Evolutionary conservation across 92 coral and sea anemone genomes (phyloP).

Genomic region (Palythoa grandiflora): DNA sequence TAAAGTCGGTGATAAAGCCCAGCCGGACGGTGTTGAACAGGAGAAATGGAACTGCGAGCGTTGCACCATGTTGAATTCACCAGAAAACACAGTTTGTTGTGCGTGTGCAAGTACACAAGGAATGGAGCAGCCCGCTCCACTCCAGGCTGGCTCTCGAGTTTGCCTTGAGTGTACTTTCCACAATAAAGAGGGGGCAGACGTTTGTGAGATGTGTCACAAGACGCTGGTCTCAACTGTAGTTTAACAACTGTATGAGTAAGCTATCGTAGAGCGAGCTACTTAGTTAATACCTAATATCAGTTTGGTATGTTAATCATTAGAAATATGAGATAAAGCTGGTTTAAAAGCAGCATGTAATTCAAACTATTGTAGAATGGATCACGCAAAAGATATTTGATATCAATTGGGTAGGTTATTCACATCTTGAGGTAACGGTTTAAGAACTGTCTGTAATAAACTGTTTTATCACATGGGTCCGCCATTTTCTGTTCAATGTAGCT

Average conservation of each 20-base stretch:
- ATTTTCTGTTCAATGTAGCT: no score
- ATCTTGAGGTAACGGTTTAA: no score
- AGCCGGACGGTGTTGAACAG: not conserved
- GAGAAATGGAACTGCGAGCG: constrained; percentile 67
- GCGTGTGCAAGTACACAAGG: constrained; percentile 69
- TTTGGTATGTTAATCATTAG: no score
- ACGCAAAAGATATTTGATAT: no score
- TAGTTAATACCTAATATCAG: no score
- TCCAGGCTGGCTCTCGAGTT: constrained; percentile 54
- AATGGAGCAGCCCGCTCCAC: constrained; percentile 22
- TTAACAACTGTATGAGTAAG: not conserved
- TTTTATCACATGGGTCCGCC: no score
- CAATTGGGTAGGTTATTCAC: no score
- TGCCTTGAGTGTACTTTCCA: constrained; percentile 61
- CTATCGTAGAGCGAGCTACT: not conserved
- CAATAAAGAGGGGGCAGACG: constrained; percentile 49
- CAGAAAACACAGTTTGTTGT: constrained; percentile 54
- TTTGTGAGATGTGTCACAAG: constrained; percentile 56
- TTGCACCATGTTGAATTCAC: constrained; percentile 68
- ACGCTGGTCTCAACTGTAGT: constrained; percentile 39
- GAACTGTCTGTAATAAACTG: no score
- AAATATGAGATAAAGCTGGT: not conserved
- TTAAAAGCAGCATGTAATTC: not conserved
- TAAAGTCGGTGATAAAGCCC: not conserved
- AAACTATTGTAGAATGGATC: not conserved